Evolutionary conservation across 2,888 invertebrate species (phyloP).

Genomic region (Tenthredo notha): DNA sequence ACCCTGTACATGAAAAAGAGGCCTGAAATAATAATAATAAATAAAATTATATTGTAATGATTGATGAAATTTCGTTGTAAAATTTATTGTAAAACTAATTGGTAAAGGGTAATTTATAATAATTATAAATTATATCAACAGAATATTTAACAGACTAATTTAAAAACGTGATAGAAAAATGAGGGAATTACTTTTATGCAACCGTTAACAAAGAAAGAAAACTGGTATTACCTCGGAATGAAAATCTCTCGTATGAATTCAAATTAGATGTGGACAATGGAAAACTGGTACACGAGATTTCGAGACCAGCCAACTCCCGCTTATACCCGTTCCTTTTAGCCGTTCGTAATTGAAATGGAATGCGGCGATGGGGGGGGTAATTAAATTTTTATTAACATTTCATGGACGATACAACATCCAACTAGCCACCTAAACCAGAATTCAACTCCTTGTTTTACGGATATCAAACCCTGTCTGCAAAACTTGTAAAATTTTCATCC

Average conservation of each 20-base stretch:
- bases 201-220: slow-evolving; percentile 22
- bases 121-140: background rate
- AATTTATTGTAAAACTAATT: background rate
- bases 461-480: background rate
- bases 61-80: background rate
- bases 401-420: background rate
- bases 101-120: background rate
- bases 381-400: slow-evolving; percentile 21
- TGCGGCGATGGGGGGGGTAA: slow-evolving; percentile 1
- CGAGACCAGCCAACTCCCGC: background rate
- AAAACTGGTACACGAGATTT: slow-evolving; percentile 15
- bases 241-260: slow-evolving; percentile 35
- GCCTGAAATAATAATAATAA: too few relatives aligned
- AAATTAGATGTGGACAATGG: slow-evolving; percentile 43
- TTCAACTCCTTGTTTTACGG: slow-evolving; percentile 1
- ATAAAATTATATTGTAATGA: too few relatives aligned
- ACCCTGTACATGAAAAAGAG: background rate
- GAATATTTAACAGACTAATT: background rate
- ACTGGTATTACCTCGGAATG: background rate
- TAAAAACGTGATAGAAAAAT: background rate
- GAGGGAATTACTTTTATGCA: background rate
- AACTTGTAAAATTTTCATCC: background rate
- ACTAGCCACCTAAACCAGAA: background rate
- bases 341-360: slow-evolving; percentile 38
- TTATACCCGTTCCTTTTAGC: background rate